phyloP scores from a whole-genome alignment of 2,113 vertebrate species.

The Eidolon helvum region DNA sequence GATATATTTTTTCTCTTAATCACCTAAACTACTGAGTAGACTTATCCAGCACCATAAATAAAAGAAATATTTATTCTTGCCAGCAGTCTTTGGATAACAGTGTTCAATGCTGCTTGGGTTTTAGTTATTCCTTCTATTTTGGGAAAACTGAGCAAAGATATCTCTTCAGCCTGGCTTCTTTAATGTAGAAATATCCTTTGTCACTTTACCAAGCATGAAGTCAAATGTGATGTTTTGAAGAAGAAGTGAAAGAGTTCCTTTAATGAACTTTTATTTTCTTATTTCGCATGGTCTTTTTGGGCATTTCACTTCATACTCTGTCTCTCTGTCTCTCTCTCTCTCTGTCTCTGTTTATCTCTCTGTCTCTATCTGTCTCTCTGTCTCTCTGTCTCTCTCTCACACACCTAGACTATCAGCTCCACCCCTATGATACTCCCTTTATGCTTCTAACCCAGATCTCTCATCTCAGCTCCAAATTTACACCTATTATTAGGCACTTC shows the following conservation, averaged over 20 bases:
- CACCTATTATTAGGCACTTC: neutral
- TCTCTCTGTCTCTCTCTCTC: too few relatives aligned
- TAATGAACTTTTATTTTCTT: neutral
- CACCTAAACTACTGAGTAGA: neutral
- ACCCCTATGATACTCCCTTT: neutral
- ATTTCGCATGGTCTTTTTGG: neutral
- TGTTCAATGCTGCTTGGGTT: neutral
- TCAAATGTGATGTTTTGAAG: slow-evolving; percentile 5
- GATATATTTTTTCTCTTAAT: neutral
- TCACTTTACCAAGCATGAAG: slow-evolving; percentile 12
- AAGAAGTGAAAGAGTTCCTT: neutral
- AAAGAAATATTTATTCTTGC: neutral
- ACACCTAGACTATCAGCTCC: neutral
- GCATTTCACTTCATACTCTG: neutral
- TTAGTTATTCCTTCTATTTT: neutral
- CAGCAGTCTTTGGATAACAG: neutral
- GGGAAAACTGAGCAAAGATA: neutral
- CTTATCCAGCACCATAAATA: neutral
- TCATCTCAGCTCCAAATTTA: neutral
- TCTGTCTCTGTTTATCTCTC: too few relatives aligned
- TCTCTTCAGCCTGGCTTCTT: neutral
- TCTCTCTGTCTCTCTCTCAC: too few relatives aligned
- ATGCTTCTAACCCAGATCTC: neutral
- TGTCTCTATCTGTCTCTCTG: too few relatives aligned
- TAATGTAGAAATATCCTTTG: neutral